Conservation (phyloP, 2,113 vertebrate species). For the Macroglossus sobrinus region DNA sequence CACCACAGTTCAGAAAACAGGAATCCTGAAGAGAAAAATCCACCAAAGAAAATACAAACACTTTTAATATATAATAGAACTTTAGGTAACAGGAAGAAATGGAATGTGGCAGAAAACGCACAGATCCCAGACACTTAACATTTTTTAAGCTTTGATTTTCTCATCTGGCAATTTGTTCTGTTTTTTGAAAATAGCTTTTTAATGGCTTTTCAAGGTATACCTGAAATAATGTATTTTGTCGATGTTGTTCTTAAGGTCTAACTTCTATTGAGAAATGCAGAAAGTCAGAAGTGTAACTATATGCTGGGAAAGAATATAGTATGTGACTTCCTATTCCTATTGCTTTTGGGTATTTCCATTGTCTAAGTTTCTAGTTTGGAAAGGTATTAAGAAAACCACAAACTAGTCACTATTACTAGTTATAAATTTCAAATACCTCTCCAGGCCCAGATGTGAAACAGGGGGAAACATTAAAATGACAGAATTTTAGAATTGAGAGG, state of each 20-base stretch:
- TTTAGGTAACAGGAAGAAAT: background rate
- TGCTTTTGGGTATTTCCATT: background rate
- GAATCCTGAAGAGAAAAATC: background rate
- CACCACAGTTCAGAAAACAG: background rate
- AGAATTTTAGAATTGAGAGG: background rate
- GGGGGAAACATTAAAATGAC: background rate
- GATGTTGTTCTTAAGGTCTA: background rate
- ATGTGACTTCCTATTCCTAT: background rate
- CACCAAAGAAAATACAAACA: background rate
- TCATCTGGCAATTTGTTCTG: background rate
- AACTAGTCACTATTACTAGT: background rate
- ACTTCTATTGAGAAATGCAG: background rate
- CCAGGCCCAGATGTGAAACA: background rate
- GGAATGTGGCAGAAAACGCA: background rate
- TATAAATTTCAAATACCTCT: background rate
- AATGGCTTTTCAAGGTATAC: background rate
- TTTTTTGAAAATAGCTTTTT: slow-evolving; percentile 19
- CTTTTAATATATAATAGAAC: background rate
- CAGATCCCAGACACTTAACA: background rate
- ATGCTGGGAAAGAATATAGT: background rate
- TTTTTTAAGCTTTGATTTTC: background rate
- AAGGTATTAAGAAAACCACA: slow-evolving; percentile 9
- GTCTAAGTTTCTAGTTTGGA: slow-evolving; percentile 32
- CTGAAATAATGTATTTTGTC: background rate
- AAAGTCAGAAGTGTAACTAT: background rate